Evolutionary conservation across 2,797 vertebrate genomes (phyloP), one percentile per base, ranked within the genome.

Genomic region (Esox masquinongy): DNA sequence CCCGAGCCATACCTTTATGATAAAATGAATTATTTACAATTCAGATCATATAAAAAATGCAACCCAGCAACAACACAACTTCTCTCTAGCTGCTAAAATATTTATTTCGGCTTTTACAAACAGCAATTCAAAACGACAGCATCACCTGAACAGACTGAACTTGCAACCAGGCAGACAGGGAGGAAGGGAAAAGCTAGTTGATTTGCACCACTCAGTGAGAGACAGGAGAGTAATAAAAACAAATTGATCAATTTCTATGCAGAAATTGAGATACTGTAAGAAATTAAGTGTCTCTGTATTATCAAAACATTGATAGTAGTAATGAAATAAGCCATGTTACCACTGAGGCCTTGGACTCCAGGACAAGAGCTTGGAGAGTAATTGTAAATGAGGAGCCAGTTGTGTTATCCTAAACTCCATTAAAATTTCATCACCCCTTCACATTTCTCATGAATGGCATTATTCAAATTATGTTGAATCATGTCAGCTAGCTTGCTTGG

Each of bases 391-490:
- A 92, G 88, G 79, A 84, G 85, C 85, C n/a, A 86, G 88, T 93
- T 91, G 88, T 90, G 88, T 89, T 91, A 89, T 90, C 84, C 89
- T 81, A 84, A 83, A 87, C 83, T 83, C 86, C 85, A 94, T 95
- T 93, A 93, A 93, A 93, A 92, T 94, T 92, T 93, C 91, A 94
- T 92, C 89, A 88, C 84, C 84, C 87, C 82, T 80, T 82, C 88
- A 90, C 90, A 92, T 92, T 93, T 92, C 91, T n/a, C 87, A 93
- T 93, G 92, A 94, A 94, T 93, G 90, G 87, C 90, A 94, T 94
- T 94, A 95, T 94, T 93, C 90, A 94, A 92, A 94, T 94, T 91
- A 95, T 93, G 92, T 90, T 89, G 93, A 95, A 92, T 92, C 92
- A 92, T 88, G 92, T 95, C 92, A 93, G 87, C 87, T 84, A 88